Evolutionary conservation across 2,113 vertebrate genomes (phyloP).

Genomic region (Chinchilla lanigera): DNA sequence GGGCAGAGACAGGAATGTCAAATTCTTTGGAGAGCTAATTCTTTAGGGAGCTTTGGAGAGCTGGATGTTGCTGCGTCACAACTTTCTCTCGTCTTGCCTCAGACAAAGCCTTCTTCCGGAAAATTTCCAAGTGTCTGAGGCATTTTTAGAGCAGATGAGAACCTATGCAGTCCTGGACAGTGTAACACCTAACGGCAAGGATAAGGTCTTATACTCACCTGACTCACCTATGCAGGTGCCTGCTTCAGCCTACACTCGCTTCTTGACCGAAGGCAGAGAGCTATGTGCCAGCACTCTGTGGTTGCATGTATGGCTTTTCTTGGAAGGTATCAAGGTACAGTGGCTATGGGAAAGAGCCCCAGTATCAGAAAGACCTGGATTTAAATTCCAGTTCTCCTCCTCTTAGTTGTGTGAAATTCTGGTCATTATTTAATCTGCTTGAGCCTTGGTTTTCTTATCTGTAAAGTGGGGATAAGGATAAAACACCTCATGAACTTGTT

Average conservation of each 20-base stretch:
- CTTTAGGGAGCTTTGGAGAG: too few species aligned
- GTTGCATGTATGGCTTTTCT: too few species aligned
- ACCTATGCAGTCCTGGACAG: not conserved
- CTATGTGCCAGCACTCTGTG: not conserved
- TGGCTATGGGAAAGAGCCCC: not conserved
- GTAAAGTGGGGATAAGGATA: not conserved
- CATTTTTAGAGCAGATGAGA: not conserved
- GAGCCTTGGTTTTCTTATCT: not conserved
- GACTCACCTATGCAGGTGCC: rapidly evolving
- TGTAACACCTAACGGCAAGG: not conserved
- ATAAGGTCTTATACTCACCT: not conserved
- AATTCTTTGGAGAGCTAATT: too few species aligned
- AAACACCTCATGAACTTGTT: not conserved
- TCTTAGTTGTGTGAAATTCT: not conserved
- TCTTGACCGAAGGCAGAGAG: not conserved
- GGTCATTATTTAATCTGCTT: not conserved
- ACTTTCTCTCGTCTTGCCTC: not conserved
- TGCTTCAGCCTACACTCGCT: not conserved
- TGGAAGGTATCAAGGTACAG: not conserved
- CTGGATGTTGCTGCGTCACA: not conserved
- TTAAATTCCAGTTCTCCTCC: not conserved
- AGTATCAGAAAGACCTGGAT: not conserved
- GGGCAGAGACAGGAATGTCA: not conserved
- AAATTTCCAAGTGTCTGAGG: not conserved
- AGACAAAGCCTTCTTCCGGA: not conserved